phyloP scores from a whole-genome alignment of 2,797 vertebrate genomes.

The Tapera naevia region DNA sequence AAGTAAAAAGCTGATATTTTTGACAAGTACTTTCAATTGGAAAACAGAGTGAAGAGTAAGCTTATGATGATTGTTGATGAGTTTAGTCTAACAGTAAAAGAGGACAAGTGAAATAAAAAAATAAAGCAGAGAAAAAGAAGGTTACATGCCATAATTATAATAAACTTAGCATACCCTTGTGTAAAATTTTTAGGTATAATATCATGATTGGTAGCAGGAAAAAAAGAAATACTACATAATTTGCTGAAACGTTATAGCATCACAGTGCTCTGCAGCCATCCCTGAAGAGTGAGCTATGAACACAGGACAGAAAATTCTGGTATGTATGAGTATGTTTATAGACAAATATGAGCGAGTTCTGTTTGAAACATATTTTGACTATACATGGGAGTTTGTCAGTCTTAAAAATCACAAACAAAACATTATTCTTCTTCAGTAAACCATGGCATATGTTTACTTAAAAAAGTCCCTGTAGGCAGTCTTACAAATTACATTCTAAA shows the following conservation, averaged over 20 bases:
- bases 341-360: not conserved
- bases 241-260: not conserved
- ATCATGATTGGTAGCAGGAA: not conserved
- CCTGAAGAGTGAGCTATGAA: not conserved
- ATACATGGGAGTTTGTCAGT: not conserved
- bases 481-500: not conserved
- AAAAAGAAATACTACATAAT: not conserved
- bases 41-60: not conserved
- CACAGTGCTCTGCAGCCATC: not conserved
- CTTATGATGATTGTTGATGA: not conserved
- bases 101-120: not conserved
- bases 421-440: not conserved
- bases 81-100: not conserved
- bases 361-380: not conserved
- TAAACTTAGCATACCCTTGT: not conserved
- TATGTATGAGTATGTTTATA: not conserved
- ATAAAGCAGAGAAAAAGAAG: not conserved
- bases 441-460: not conserved
- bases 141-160: not conserved
- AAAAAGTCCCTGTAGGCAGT: not conserved
- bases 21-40: not conserved
- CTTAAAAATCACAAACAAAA: not conserved
- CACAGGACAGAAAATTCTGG: not conserved
- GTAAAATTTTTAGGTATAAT: not conserved
- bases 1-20: not conserved